Evolutionary conservation across 2,888 invertebrate species (phyloP).

Genomic region (Callyntrura guangdongensis): DNA sequence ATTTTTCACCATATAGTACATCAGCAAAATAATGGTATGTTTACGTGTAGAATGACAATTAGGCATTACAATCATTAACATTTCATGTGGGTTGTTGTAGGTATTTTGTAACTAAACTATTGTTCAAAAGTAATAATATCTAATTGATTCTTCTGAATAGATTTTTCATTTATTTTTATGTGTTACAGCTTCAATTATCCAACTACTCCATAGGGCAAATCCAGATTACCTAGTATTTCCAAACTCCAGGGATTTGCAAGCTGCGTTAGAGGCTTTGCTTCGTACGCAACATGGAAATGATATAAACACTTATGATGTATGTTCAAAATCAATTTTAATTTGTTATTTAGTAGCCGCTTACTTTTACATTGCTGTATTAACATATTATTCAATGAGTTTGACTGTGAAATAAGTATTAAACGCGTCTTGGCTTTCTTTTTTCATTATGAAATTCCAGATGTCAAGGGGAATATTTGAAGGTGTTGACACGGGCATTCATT

Average conservation of each 20-base stretch:
- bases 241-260: slow-evolving; percentile 5
- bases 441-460: slow-evolving; percentile 31
- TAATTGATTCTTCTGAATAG: no score
- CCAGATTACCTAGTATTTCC: slow-evolving; percentile 52
- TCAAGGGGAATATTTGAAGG: slow-evolving; percentile 46
- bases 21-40: no score
- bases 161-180: no score
- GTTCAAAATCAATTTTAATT: no score
- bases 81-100: no score
- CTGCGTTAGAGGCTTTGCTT: neutral
- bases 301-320: slow-evolving; percentile 52
- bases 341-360: no score
- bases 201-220: slow-evolving; percentile 15
- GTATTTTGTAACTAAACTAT: no score
- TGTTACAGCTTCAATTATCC: neutral
- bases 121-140: no score
- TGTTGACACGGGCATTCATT: slow-evolving; percentile 25
- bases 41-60: no score
- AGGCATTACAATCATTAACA: no score
- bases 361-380: no score
- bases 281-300: slow-evolving; percentile 46
- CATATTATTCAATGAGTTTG: neutral
- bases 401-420: neutral
- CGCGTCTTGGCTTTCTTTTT: neutral
- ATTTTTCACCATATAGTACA: neutral